These are phyloP conservation scores for Myrmecophaga tridactyla DNA, from an alignment of 2,113 vertebrate genomes.

Conservation along the genomic window DNA sequence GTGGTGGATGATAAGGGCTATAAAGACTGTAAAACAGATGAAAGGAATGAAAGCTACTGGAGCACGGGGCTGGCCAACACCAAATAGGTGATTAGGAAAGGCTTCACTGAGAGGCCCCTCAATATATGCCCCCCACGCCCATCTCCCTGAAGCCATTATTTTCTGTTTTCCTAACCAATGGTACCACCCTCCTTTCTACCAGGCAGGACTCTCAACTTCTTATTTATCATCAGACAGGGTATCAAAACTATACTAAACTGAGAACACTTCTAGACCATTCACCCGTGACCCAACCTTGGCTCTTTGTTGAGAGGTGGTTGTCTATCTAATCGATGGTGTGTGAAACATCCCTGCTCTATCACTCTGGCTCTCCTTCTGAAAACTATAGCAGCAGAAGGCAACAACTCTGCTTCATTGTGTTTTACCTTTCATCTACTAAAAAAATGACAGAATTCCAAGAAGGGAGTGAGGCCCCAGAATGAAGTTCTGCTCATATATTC, in stretches of 20 bases:
- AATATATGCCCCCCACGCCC: too few relatives aligned
- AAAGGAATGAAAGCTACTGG: background rate
- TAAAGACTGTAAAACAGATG: background rate
- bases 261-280: background rate
- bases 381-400: background rate
- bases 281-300: background rate
- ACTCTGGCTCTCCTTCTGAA: background rate
- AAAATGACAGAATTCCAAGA: slow-evolving; percentile 35
- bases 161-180: background rate
- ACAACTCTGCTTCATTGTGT: background rate
- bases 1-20: background rate
- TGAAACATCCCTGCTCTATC: background rate
- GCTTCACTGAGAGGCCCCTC: background rate
- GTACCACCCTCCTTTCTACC: background rate
- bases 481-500: background rate
- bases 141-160: background rate
- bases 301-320: background rate
- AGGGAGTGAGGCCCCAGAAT: background rate
- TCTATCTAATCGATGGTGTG: background rate
- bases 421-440: background rate
- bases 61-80: background rate
- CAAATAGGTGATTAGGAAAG: background rate
- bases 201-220: background rate
- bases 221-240: background rate
- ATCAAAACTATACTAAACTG: background rate